phyloP scores from a whole-genome alignment of 2,797 vertebrate species.

The Anas capensis region DNA sequence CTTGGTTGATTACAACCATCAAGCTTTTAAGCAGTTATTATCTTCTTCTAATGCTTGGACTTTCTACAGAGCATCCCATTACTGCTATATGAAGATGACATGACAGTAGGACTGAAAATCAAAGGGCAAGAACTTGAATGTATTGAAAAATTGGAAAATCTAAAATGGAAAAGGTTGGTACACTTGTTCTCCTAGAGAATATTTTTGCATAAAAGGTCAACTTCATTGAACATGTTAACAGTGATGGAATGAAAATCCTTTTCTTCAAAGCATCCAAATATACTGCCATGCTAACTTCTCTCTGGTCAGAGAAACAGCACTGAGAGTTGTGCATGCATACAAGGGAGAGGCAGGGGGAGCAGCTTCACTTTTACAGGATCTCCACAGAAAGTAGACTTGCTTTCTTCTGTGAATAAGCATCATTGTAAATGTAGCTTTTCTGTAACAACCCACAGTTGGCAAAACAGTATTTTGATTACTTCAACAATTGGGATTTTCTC shows the following conservation, averaged over 20 bases:
- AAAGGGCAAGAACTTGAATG: background rate
- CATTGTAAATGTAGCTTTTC: background rate
- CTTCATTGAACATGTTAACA: background rate
- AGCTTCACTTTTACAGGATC: background rate
- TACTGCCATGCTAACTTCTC: background rate
- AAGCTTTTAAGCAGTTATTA: background rate
- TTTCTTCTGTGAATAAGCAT: background rate
- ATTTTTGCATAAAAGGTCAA: background rate
- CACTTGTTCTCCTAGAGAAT: background rate
- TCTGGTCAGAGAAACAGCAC: background rate
- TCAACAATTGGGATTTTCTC: conserved; percentile 39
- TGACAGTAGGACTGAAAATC: background rate
- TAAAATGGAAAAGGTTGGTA: background rate
- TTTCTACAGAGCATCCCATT: background rate
- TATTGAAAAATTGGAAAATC: background rate
- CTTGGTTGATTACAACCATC: background rate
- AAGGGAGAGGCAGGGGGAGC: conserved; percentile 29
- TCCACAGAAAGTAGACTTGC: background rate
- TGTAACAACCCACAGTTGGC: conserved; percentile 40
- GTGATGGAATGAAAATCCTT: background rate
- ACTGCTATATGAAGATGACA: background rate
- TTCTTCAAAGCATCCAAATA: background rate
- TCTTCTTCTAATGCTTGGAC: background rate
- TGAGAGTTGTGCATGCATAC: background rate
- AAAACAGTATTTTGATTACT: conserved; percentile 45